Base-by-base conservation (phyloP, 2,797 vertebrate genomes). In the Glossophaga mutica region DNA sequence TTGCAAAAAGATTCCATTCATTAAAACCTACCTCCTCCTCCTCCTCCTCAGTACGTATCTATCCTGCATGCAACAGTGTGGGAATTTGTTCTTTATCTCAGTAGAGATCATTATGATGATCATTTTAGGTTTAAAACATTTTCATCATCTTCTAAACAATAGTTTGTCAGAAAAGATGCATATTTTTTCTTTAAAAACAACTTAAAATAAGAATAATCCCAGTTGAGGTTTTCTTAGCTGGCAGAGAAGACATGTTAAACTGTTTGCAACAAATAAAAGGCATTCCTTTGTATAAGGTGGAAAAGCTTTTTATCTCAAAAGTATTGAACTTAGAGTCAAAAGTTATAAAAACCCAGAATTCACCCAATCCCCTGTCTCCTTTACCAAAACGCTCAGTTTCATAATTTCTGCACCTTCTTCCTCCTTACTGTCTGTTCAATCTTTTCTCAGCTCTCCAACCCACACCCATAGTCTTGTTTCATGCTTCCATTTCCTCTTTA, bases 121-220 rank as follows among this genome's bases (percentile, higher is more conserved):
- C 22, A 90, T 87, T 96, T 94, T 85, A 65, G 74, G 50, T 84
- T 15, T n/a, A 93, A 83, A 83, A 92, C 52, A 39, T 9, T 85
- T 96, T 84, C 48, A 87, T 90, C 90, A 65, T 90, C 65, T 96
- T 87, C 65, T 94, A 79, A 96, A 94, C 74, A 94, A 74, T 71
- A 76, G 48, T 93, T 94, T 96, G 26, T 87, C 83, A 95, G 32
- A 79, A 59, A 46, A 92, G 91, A 11, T 16, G 7, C 55, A 83
- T 65, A 86, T 92, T 90, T 82, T 89, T 62, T 96, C 65, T 96
- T 89, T 94, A 96, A 92, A 93, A 94, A 76, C 85, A 94, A 96
- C 65, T 97, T 96, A 71, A 94, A 96, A 95, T 87, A 22, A 37
- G 44, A 76, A 79, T 91, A 37, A 78, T 94, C 34, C 73, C 34